Base-by-base conservation (phyloP, 2,797 vertebrate genomes). In the Myotis findleyi region DNA sequence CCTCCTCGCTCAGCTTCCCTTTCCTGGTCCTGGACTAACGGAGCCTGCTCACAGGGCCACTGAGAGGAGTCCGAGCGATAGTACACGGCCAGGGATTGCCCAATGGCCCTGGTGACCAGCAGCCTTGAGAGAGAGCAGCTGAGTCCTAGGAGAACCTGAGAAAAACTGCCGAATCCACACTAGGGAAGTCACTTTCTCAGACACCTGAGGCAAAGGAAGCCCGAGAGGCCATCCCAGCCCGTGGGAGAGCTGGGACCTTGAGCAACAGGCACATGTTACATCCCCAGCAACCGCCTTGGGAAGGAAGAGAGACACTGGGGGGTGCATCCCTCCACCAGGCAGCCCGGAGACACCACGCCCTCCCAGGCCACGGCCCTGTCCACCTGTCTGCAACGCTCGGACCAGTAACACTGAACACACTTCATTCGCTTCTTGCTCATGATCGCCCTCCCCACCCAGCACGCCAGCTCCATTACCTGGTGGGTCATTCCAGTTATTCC, bases 231-330 rank as follows among this genome's bases (percentile, higher is more conserved):
- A 4, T 5, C 25, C 25, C 1, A 0, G 82, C n/a, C 41, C 41
- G n/a, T 30, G 14, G 41, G 68, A 51, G 41, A 81, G 41, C 47
- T 0, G 44, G 49, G 47, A 20, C 75, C 23, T 44, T 30, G 18
- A 95, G 77, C 20, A 88, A 44, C 87, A 97, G 92, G 95, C 95
- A 96, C 30, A 91, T 3, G 92, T 96, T 95, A 97, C 96, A 95
- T 97, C 96, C 94, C 57, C 90, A 96, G 87, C 92, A 96, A 97
- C 20, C 84, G 96, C 97, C 96, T 96, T 41, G 38, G 20, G 73
- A n/a, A 96, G 96, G 94, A 97, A 95, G 94, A 87, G 95, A 95
- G 69, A 91, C 96, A 85, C 79, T 53, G 57, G 79, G 71, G 81
- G 87, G 77, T 92, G 95, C 94, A 92, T 51, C 64, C 33, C 11